Base-by-base conservation (phyloP, 2,113 vertebrate species). In the Phoenicopterus ruber region DNA sequence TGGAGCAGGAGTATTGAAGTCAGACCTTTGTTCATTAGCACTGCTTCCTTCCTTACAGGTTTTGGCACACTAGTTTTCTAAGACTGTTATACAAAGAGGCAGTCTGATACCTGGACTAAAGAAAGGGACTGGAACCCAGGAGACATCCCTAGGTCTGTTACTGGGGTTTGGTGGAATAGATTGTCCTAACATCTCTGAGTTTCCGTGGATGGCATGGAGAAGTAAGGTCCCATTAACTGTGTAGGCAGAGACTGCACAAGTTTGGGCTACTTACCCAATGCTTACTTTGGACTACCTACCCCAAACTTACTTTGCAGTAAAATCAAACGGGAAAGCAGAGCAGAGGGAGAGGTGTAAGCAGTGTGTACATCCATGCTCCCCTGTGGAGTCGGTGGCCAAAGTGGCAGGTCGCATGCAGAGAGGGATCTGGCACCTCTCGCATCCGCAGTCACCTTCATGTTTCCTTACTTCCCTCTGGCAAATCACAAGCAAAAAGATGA, bases 361-460 rank as follows among this genome's bases (percentile, higher is more conserved):
- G 50, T 11, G 13, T 63, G 7, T 29, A 67, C 78, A 15, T 58
- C 38, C 17, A 3, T 63, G 32, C 17, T 40, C 36, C 13, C 11
- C 8, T 66, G 12, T 28, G 52, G 57, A 92, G 6, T 38, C 50
- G 81, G 42, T 36, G 65, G 22, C 66, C 18, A 25, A 65, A 10
- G 46, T 78, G 63, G 25, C 49, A 73, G 59, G 42, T 62, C 6
- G 3, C n/a, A 16, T 26, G 32, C 38, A 58, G 40, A 59, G 36
- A 36, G 12, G n/a, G 19, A 44, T 59, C 13, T 0, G 0, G n/a
- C 21, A 74, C n/a, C 62, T 88, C 38, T 87, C n/a, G 63, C 29
- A 38, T 2, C 2, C 1, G 0, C 12, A 38, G 7, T 50, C 5
- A 29, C 8, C 42, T 76, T 57, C 47, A 22, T 29, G 16, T 63